Evolutionary conservation across 2,113 vertebrate genomes (phyloP).

Genomic region (Xiphias gladius): DNA sequence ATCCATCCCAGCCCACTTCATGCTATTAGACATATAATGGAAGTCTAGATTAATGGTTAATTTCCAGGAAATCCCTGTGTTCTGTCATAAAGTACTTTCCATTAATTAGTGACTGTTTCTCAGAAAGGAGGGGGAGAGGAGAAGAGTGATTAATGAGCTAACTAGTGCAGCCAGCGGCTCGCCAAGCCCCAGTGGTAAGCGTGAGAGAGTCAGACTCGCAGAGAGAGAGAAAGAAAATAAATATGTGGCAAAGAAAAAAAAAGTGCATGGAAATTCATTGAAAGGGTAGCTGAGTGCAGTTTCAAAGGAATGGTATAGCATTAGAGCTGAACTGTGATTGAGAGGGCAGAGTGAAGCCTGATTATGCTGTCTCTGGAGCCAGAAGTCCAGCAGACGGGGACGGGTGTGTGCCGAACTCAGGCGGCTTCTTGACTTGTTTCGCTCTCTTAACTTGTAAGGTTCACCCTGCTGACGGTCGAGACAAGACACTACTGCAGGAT

Average conservation of each 20-base stretch:
- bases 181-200: conserved; percentile 52
- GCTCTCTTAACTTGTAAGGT: conserved; percentile 1
- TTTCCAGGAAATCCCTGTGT: conserved; percentile 77
- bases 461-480: not conserved
- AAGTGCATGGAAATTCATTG: conserved; percentile 62
- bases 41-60: conserved; percentile 76
- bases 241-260: conserved; percentile 47
- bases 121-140: conserved; percentile 53
- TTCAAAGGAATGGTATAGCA: conserved; percentile 61
- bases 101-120: conserved; percentile 78
- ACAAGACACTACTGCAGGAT: not conserved
- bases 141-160: conserved; percentile 72
- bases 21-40: conserved; percentile 72
- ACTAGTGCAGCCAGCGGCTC: conserved; percentile 49
- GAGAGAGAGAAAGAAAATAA: conserved; percentile 70
- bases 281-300: conserved; percentile 57
- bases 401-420: conserved; percentile 50
- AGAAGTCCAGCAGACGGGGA: conserved; percentile 64
- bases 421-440: conserved; percentile 28
- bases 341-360: conserved; percentile 56
- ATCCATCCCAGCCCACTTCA: conserved; percentile 49
- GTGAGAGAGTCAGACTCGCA: conserved; percentile 46
- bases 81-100: conserved; percentile 80
- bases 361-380: conserved; percentile 70
- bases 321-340: conserved; percentile 62